Evolutionary conservation across 2,888 invertebrate species (phyloP).

Genomic region (Theretra japonica): DNA sequence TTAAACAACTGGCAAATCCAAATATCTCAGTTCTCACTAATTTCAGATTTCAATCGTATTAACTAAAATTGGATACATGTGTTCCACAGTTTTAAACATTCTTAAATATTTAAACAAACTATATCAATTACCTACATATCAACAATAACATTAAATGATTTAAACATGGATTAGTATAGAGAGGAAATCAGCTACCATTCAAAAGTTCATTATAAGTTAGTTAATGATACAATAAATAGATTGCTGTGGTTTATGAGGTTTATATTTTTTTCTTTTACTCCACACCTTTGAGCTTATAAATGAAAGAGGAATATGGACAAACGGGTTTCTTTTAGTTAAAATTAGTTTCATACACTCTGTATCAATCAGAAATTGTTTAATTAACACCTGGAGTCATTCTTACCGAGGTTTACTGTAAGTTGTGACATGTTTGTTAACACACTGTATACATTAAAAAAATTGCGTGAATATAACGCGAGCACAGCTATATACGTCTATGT

Average conservation of each 20-base stretch:
- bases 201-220: constrained; percentile 15
- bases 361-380: not conserved
- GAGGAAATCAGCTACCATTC: constrained; percentile 10
- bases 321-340: not conserved
- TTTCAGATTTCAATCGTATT: not conserved
- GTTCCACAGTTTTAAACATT: not conserved
- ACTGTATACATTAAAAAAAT: not conserved
- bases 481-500: not conserved
- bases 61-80: not conserved
- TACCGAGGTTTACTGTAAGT: not conserved
- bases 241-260: constrained; percentile 4
- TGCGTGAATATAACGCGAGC: not conserved
- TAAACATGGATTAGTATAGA: constrained; percentile 1
- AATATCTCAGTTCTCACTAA: not conserved
- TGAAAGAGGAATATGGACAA: not conserved
- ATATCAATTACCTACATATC: not conserved
- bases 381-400: not conserved
- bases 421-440: not conserved
- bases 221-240: constrained; percentile 1
- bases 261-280: not conserved
- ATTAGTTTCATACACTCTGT: not conserved
- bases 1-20: constrained; percentile 15
- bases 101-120: constrained; percentile 18
- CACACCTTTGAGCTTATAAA: not conserved
- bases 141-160: not conserved